These are phyloP conservation scores for Ptilonorhynchus violaceus DNA, from an alignment of 2,113 vertebrate genomes.

Conservation along the genomic window DNA sequence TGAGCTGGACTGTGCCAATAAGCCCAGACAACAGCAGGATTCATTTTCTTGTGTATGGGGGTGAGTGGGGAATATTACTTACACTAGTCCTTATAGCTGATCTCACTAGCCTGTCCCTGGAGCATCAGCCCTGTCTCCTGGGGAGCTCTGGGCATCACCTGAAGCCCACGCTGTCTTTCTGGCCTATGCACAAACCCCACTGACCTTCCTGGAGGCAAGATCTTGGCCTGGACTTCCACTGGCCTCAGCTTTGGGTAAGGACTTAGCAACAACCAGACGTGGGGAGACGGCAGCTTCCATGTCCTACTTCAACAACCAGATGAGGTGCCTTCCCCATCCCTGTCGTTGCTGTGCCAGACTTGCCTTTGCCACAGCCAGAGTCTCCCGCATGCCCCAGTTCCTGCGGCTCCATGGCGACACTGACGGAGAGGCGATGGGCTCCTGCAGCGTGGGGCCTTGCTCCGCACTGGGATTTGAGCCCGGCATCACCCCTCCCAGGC, in stretches of 20 bases:
- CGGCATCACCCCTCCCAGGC: neutral
- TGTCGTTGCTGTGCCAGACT: neutral
- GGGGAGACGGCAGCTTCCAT: neutral
- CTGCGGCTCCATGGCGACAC: neutral
- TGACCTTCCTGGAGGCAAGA: neutral
- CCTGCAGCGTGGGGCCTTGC: fast-evolving
- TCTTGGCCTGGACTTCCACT: neutral
- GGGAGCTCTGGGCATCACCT: neutral
- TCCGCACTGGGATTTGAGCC: neutral
- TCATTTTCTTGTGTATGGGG: neutral
- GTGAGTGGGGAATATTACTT: neutral
- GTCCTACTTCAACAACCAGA: neutral
- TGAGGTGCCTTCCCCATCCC: neutral
- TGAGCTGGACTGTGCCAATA: neutral
- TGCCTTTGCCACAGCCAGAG: neutral
- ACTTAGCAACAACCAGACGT: neutral
- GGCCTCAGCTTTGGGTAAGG: neutral
- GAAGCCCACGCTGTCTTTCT: neutral
- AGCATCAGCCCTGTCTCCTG: neutral
- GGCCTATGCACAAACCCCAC: neutral
- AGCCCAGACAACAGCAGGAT: neutral
- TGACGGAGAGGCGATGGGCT: fast-evolving
- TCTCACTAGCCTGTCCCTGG: neutral
- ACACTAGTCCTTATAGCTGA: neutral
- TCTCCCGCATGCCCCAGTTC: fast-evolving